Percentiles rank a stretch among this genome's conserved stretches.
phyloP scores from a whole-genome alignment of 92 coral and sea anemone species.

The Zoanthus solanderi region DNA sequence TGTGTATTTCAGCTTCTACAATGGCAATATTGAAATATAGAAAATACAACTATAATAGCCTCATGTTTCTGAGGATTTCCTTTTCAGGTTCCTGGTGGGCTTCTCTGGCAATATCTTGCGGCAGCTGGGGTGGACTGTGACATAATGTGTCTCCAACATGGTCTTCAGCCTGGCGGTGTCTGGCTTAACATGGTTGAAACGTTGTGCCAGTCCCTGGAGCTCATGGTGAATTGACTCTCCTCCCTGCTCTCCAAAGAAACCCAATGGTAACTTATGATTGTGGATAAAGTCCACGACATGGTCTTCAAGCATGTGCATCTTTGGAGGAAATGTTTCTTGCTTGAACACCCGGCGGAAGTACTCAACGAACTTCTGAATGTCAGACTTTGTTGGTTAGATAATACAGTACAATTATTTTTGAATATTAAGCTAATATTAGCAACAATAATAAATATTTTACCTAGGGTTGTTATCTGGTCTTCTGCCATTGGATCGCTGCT shows the following conservation, averaged over 20 bases:
- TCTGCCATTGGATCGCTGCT: conserved; percentile 22
- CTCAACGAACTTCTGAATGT: conserved; percentile 1
- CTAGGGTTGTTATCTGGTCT: conserved; percentile 1
- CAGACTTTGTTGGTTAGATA: conserved; percentile 4
- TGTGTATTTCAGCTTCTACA: too few relatives aligned
- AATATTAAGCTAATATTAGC: background rate
- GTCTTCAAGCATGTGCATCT: conserved; percentile 18
- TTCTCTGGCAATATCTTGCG: conserved; percentile 3
- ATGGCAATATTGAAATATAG: too few relatives aligned
- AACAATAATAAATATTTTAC: background rate
- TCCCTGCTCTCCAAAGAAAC: conserved; percentile 33
- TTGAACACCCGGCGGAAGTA: conserved; percentile 10
- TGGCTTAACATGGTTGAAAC: conserved; percentile 8
- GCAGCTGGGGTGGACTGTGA: conserved; percentile 8
- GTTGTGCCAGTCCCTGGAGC: conserved; percentile 13
- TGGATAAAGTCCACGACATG: conserved; percentile 7
- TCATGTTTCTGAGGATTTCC: background rate
- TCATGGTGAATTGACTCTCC: conserved; percentile 21
- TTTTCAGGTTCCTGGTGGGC: background rate
- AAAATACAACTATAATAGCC: too few relatives aligned
- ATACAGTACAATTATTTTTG: background rate
- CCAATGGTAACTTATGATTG: background rate
- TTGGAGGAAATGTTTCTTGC: conserved; percentile 14
- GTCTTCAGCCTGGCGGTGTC: conserved; percentile 27
- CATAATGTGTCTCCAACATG: conserved; percentile 6